Evolutionary conservation across 2,888 invertebrate genomes (phyloP), one percentile per base, ranked within the genome.

Genomic region (Epinotia demarniana): DNA sequence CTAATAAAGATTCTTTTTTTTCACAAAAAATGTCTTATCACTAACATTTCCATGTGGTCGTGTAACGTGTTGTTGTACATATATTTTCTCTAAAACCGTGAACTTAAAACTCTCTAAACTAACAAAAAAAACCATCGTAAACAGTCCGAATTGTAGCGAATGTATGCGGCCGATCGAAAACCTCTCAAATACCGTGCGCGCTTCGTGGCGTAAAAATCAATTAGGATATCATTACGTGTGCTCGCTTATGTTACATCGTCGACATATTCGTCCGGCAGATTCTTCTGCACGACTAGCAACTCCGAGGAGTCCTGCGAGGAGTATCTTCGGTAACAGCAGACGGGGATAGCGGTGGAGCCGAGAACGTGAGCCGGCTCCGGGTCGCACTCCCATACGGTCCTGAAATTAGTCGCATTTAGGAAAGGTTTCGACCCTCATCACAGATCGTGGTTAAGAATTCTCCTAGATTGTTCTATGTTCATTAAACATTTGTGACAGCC

Each of bases 351-450:
- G 3, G 75, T 72, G 46, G 75, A 27, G 75, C 75, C 72, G 55
- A 72, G 66, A 27, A 55, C n/a, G 60, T 71, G 75, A 1, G 55
- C 39, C 1, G 75, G 75, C 33, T 55, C 61, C 67, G 75, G 72
- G 57, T 75, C 75, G 61, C 75, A 75, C n/a, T 72, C 75, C 75
- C 75, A 75, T 23, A 72, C 61, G 55, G 75, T 75, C 75, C 75
- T 75, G 75, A 67, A 75, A 75, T 67, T 75, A 75, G 57, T 67
- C 64, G 66, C 46, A 61, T 46, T 72, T 72, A 75, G 72, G 62
- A 75, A 67, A 60, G 53, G 19, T 27, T 66, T 49, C 58, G 62
- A 12, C 13, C 53, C 4, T 33, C n/a, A 1, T 13, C 46, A 46
- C 46, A 46, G 8, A 33, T 49, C 1, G 16, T 13, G 16, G 13